A percentile compares a stretch with the other conserved stretches of the same genome.
These are phyloP conservation scores for Pygoscelis antarcticus DNA, from an alignment of 2,113 vertebrate genomes.

Conservation along the genomic window DNA sequence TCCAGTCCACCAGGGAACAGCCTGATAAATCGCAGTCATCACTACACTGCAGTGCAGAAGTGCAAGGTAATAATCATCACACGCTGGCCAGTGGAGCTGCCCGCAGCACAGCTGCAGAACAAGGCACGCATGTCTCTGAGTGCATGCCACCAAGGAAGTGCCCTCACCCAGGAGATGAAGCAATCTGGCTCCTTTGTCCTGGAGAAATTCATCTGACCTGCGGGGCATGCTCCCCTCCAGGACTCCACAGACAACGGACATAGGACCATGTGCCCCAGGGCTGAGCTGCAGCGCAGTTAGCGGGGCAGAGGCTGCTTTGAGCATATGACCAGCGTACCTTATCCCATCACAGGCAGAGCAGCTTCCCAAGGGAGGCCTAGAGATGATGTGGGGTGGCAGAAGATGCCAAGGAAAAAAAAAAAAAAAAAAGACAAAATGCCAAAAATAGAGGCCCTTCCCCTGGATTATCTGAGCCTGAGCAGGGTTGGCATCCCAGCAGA, in stretches of 20 bases:
- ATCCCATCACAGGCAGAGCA: background rate
- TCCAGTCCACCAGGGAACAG: conserved; percentile 6
- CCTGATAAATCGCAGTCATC: conserved; percentile 52
- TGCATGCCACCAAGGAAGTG: background rate
- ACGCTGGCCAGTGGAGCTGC: background rate
- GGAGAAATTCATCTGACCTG: background rate
- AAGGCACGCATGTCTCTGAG: background rate
- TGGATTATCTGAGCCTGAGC: background rate
- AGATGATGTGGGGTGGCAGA: background rate
- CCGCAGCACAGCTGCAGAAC: background rate
- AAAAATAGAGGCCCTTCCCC: background rate
- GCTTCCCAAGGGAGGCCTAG: background rate
- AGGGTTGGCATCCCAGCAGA: background rate
- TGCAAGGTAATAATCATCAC: background rate
- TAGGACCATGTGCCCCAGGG: rapidly evolving
- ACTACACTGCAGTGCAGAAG: background rate
- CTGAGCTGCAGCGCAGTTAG: background rate
- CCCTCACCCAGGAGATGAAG: background rate
- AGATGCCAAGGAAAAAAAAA: background rate
- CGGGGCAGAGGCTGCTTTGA: background rate
- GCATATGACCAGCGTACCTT: rapidly evolving
- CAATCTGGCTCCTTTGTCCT: background rate
- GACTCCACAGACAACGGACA: rapidly evolving
- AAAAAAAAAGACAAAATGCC: background rate
- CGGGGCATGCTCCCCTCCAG: rapidly evolving